Evolutionary conservation across 2,888 invertebrate species (phyloP).

Genomic region (Escarpia spicata): DNA sequence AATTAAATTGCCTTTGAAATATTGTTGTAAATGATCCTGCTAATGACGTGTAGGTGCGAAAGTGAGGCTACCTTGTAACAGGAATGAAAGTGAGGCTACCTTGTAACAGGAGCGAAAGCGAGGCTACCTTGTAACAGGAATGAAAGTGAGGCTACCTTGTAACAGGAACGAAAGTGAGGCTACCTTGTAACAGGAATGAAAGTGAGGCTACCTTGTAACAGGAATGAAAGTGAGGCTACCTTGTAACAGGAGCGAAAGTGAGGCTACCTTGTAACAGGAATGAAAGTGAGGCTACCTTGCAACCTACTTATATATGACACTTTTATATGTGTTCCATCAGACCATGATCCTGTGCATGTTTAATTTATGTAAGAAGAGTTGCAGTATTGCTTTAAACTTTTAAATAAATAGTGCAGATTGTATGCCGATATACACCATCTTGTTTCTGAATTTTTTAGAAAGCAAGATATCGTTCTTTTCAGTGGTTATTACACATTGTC

Average conservation of each 20-base stretch:
- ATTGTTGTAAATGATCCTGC: neutral
- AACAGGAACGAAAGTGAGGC: neutral
- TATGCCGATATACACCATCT: neutral
- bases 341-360: neutral
- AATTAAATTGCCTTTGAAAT: neutral
- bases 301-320: neutral
- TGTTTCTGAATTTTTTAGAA: neutral
- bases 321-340: neutral
- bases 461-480: neutral
- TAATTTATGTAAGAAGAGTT: neutral
- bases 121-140: no score
- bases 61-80: neutral
- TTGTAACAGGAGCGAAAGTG: neutral
- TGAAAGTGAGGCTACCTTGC: neutral
- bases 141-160: no score
- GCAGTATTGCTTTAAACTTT: no score
- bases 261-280: neutral
- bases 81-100: neutral
- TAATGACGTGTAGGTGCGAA: neutral
- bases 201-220: no score
- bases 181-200: no score
- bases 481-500: constrained; percentile 27
- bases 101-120: no score
- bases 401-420: neutral
- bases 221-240: no score